Evolutionary conservation across 2,888 invertebrate genomes (phyloP), one percentile per base, ranked within the genome.

Genomic region (Syrista parreyssii): DNA sequence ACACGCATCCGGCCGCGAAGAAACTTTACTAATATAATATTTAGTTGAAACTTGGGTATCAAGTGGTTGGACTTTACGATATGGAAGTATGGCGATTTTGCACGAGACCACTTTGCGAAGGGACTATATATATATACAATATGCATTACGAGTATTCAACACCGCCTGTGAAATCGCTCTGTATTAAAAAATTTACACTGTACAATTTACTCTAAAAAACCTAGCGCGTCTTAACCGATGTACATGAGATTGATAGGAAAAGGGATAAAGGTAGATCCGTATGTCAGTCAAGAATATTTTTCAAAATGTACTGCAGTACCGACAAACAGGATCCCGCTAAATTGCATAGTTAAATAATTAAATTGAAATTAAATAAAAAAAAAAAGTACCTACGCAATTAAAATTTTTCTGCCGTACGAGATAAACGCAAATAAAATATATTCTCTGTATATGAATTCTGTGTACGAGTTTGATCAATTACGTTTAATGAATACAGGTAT

Each of bases 141-240:
- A n/a, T n/a, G n/a, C n/a, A n/a, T n/a, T n/a, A n/a, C n/a, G n/a
- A n/a, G n/a, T n/a, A n/a, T n/a, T 23, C 2, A 55, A 23, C 23
- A 23, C 9, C 9, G 23, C 23, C 23, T 1, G 55, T 55, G 23
- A 23, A 55, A 23, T 55, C 23, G 55, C 23, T 23, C 23, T 55
- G 23, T 55, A 9, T 55, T 55, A 23, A 9, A 55, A 23, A 6
- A 55, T 55, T 2, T 9, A 40, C 23, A 23, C 23, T 15, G 15
- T 1, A 15, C 15, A 40, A 40, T 40, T 40, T 15, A 40, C 15
- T 6, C 0, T 15, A 40, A 15, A 40, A 0, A 15, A 40, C 40
- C 40, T 40, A 15, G 15, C 15, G 76, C 76, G 75, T 30, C 71
- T 78, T 76, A 76, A 12, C n/a, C 15, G 12, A 12, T n/a, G 12